Evolutionary conservation across 1,140 invertebrate genomes (phyloP).

Genomic region (Drosophila fuyamai): DNA sequence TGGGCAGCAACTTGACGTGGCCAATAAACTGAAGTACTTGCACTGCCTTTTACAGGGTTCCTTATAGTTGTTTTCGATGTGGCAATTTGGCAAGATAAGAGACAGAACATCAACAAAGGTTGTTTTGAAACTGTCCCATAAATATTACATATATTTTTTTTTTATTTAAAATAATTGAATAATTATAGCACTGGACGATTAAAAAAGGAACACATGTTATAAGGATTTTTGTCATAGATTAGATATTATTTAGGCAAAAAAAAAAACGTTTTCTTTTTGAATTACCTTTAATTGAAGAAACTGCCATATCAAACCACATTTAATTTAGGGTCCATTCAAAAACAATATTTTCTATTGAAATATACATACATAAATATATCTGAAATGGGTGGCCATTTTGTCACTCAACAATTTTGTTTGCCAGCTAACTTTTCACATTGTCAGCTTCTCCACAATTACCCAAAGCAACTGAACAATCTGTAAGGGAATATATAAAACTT

Average conservation of each 20-base stretch:
- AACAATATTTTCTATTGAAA: no score
- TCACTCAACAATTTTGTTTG: not conserved
- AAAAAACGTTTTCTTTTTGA: no score
- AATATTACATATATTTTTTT: no score
- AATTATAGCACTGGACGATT: not conserved
- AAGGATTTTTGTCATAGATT: no score
- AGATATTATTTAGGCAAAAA: no score
- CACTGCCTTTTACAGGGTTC: slow-evolving; percentile 7
- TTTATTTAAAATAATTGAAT: no score
- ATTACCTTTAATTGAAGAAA: no score
- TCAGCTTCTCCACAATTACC: slow-evolving; percentile 18
- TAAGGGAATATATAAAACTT: slow-evolving; percentile 45
- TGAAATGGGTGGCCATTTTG: not conserved
- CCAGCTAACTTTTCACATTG: not conserved
- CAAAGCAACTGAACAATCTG: slow-evolving; percentile 32
- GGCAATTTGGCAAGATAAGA: not conserved
- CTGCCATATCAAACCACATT: no score
- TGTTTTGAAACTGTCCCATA: not conserved
- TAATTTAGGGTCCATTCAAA: no score
- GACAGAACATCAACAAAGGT: not conserved
- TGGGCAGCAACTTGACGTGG: slow-evolving; percentile 15
- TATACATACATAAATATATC: no score
- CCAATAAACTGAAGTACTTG: slow-evolving; percentile 23
- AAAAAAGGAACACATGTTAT: no score
- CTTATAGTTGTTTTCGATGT: not conserved